A percentile compares a stretch with the other conserved stretches of the same genome.
phyloP scores from a whole-genome alignment of 23 tunicate species.

The Ciona savignyi region DNA sequence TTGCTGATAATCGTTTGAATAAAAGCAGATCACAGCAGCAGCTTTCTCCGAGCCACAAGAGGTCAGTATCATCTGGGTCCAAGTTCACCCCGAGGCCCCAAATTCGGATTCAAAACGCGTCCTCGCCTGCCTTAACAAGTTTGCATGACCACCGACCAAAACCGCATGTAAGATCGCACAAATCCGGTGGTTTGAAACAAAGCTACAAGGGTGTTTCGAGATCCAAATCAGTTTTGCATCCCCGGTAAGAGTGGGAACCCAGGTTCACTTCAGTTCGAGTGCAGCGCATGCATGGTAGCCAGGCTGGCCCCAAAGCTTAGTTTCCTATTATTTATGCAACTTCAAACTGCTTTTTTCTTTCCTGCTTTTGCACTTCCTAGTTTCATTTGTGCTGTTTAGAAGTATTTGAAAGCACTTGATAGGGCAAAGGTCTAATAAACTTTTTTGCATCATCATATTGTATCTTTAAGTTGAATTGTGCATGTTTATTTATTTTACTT shows the following conservation, averaged over 20 bases:
- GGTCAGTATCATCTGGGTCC: slow-evolving; percentile 18
- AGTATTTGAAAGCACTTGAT: no score
- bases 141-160: background rate
- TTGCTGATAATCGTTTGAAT: background rate
- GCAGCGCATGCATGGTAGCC: no score
- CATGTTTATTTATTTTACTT: no score
- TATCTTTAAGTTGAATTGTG: no score
- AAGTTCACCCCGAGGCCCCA: background rate
- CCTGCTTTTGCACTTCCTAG: no score
- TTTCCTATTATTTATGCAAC: background rate
- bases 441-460: no score
- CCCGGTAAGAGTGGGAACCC: slow-evolving; percentile 42
- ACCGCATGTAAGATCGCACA: no score
- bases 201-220: slow-evolving; percentile 24
- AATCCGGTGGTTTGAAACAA: slow-evolving; percentile 24
- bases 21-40: slow-evolving; percentile 5
- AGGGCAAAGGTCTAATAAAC: no score
- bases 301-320: background rate
- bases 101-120: background rate
- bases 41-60: slow-evolving; percentile 8
- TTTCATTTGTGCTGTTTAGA: no score
- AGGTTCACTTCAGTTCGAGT: no score
- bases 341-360: no score
- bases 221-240: slow-evolving; percentile 31
- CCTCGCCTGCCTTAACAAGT: background rate